phyloP scores from a whole-genome alignment of 2,888 invertebrate species.

The Drosophila colorata region DNA sequence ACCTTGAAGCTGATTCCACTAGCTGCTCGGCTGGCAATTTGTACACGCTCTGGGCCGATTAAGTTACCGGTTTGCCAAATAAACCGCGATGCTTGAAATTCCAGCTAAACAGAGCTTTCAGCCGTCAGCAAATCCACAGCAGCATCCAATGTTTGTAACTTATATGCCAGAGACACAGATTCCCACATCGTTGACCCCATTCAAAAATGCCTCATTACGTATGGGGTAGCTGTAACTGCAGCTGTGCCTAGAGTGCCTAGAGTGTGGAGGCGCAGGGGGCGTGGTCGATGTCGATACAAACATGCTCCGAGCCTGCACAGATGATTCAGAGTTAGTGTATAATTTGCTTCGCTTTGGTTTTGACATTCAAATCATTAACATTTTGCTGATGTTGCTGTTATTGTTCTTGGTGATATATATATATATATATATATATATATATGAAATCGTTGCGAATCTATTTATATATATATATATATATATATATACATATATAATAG shows the following conservation, averaged over 20 bases:
- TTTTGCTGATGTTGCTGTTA: too few relatives aligned
- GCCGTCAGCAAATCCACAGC: conserved; percentile 22
- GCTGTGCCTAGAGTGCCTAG: conserved; percentile 2
- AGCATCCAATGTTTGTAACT: conserved; percentile 49
- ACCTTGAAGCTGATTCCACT: conserved; percentile 8
- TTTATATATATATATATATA: neutral
- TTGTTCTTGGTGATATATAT: neutral
- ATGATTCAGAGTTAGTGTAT: too few relatives aligned
- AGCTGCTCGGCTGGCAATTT: neutral
- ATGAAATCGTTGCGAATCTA: too few relatives aligned
- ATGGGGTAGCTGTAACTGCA: conserved; percentile 4
- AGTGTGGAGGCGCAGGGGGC: too few relatives aligned
- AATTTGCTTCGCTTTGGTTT: too few relatives aligned
- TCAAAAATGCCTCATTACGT: conserved; percentile 23
- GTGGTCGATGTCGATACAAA: too few relatives aligned
- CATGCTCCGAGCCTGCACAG: too few relatives aligned
- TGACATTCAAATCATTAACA: too few relatives aligned
- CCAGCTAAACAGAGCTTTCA: conserved; percentile 38
- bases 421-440: neutral
- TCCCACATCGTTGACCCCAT: conserved; percentile 6
- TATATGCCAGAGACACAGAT: conserved; percentile 56
- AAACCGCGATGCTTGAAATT: conserved; percentile 58
- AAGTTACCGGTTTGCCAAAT: conserved; percentile 67
- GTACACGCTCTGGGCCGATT: conserved; percentile 35
- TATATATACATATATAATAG: neutral